Base-by-base conservation (phyloP, 23 tunicate species). In the Styela clava region DNA sequence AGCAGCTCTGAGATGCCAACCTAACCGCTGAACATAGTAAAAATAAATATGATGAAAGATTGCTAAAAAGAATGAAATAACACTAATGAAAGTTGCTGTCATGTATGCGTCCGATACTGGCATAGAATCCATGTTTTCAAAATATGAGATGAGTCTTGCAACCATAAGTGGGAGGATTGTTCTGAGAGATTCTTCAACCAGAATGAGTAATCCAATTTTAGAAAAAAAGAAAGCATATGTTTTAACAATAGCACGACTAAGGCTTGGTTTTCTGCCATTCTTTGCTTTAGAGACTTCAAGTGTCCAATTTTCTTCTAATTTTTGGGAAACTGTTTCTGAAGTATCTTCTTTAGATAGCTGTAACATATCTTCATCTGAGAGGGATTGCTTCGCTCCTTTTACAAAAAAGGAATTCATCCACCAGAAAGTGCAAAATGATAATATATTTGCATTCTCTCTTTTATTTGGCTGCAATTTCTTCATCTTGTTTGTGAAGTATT, bases 1-100 rank as follows among this genome's bases (percentile, higher is more conserved):
- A 2, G 95, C 91, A 3, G 73, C 81, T 73, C 91, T 78, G 1
- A 87, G 33, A 72, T 94, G 93, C 98, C 91, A 85, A 20, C 98
- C 98, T 2, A 88, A 23, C 25, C 69, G 82, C 79, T 72, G 83
- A 3, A 82, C 67, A 31, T 62, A 37, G 32, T 32, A 74, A 62
- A 78, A 79, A 24, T 44, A 56, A 2, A 33, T 2, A 23, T 84
- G 86, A 62, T 74, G 85, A 1, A 64, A 16, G 35, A 82, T 2
- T 2, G 79, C 52, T 27, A 31, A 22, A 21, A 77, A 16, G n/a
- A 85, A 7, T 2, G 86, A 76, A 36, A 86, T 31, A 56, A 62
- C 2, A 16, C 69, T 33, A 24, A 93, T 74, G 12, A 81, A 84
- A 61, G 70, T 37, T 23, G 98, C 89, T 30, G 67, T 83, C 52